Percentiles rank a stretch among this genome's conserved stretches.
Evolutionary conservation across 2,888 invertebrate genomes (phyloP).

Genomic region (Rotaria sp.): DNA sequence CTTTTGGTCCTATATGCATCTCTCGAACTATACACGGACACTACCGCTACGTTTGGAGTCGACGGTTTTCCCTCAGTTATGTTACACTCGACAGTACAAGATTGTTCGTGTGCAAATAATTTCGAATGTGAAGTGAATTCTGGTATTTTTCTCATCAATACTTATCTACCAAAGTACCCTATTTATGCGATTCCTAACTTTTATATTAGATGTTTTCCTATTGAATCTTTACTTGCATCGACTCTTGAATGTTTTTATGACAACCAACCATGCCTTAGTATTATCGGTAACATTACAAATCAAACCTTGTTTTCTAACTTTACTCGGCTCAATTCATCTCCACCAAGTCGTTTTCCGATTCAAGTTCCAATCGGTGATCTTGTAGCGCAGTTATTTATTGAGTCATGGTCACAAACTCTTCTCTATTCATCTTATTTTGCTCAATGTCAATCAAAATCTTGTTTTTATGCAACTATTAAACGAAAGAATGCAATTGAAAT

Average conservation of each 20-base stretch:
- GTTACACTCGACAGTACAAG: neutral
- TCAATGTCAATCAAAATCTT: neutral
- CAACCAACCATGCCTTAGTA: neutral
- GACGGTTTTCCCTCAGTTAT: neutral
- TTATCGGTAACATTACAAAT: neutral
- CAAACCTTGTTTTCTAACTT: neutral
- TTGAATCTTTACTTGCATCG: neutral
- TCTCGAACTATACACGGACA: neutral
- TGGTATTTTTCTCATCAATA: neutral
- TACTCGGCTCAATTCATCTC: neutral
- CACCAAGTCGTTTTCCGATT: neutral
- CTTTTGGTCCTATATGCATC: neutral
- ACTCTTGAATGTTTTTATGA: neutral
- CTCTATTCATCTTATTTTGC: neutral
- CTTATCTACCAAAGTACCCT: neutral
- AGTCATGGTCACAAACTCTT: neutral
- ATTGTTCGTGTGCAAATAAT: neutral
- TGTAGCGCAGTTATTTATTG: neutral
- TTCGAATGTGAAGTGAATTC: neutral
- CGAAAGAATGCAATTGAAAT: neutral
- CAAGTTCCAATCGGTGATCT: neutral
- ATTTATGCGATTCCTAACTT: neutral
- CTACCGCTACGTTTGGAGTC: neutral
- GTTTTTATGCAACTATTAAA: neutral
- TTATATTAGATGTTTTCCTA: neutral